Evolutionary conservation across 2,888 invertebrate genomes (phyloP).

Genomic region (Altica lythri): DNA sequence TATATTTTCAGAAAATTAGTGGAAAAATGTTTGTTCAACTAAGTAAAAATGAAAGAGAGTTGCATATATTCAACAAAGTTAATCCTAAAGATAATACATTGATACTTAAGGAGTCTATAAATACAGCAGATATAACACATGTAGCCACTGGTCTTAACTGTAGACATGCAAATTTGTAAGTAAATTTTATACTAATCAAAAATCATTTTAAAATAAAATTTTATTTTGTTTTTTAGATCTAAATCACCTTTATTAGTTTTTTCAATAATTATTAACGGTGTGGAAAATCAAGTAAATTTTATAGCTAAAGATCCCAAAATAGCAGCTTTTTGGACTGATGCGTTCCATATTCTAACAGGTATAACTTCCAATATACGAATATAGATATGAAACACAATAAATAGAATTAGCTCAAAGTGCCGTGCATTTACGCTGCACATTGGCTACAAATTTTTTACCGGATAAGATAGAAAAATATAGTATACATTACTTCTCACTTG

Average conservation of each 20-base stretch:
- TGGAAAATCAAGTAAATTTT: slow-evolving; percentile 47
- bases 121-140: slow-evolving; percentile 47
- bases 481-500: not conserved
- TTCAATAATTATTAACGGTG: slow-evolving; percentile 48
- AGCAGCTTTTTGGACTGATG: slow-evolving; percentile 52
- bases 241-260: slow-evolving; percentile 47
- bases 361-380: slow-evolving; percentile 8
- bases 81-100: slow-evolving; percentile 32
- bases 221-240: slow-evolving; percentile 33
- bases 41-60: slow-evolving; percentile 41
- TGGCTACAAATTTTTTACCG: slow-evolving; percentile 11
- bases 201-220: not conserved
- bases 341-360: slow-evolving; percentile 50
- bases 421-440: not conserved
- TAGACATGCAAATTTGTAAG: slow-evolving; percentile 49
- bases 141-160: slow-evolving; percentile 51
- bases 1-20: slow-evolving; percentile 41
- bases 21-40: slow-evolving; percentile 43
- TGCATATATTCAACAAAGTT: slow-evolving; percentile 39
- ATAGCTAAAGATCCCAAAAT: slow-evolving; percentile 48
- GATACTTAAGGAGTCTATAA: slow-evolving; percentile 34
- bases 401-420: slow-evolving; percentile 3
- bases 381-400: not conserved
- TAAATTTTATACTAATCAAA: slow-evolving; percentile 10
- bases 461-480: not conserved